Evolutionary conservation across 2,888 invertebrate genomes (phyloP).

Genomic region (Pasiphila rectangulata): DNA sequence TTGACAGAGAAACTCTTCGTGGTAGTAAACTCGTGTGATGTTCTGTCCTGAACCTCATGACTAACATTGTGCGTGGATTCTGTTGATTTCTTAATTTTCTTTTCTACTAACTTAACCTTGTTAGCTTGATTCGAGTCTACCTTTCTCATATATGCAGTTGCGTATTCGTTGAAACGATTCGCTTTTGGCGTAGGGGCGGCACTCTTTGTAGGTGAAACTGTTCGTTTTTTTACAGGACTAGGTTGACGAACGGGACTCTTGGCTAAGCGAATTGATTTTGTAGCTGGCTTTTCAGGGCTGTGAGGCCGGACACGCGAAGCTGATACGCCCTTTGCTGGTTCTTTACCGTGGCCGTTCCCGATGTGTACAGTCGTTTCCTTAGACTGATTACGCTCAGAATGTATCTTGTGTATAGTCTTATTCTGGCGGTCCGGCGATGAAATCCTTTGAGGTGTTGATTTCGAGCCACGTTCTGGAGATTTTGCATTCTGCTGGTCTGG

Average conservation of each 20-base stretch:
- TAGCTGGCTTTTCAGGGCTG: conserved; percentile 56
- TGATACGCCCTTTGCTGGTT: conserved; percentile 37
- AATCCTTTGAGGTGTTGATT: conserved; percentile 40
- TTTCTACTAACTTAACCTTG: conserved; percentile 51
- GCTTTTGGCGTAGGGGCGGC: conserved; percentile 56
- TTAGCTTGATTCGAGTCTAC: conserved; percentile 63
- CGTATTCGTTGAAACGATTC: conserved; percentile 71
- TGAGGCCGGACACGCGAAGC: conserved; percentile 45
- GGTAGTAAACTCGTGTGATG: conserved; percentile 46
- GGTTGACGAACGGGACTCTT: conserved; percentile 56
- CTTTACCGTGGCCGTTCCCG: conserved; percentile 54
- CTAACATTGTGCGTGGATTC: conserved; percentile 40
- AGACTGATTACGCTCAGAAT: conserved; percentile 37
- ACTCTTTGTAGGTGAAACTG: conserved; percentile 60
- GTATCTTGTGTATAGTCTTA: conserved; percentile 38
- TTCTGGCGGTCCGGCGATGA: conserved; percentile 50
- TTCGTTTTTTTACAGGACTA: conserved; percentile 68
- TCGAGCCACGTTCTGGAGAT: conserved; percentile 46
- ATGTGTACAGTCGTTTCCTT: conserved; percentile 38
- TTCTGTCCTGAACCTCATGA: conserved; percentile 43
- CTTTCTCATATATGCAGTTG: conserved; percentile 75
- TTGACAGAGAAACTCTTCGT: conserved; percentile 40
- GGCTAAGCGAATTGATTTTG: conserved; percentile 40
- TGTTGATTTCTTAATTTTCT: conserved; percentile 45
- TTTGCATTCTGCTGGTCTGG: conserved; percentile 45